Percentiles rank a stretch among this genome's conserved stretches.
Evolutionary conservation across 2,888 invertebrate species (phyloP).

Genomic region (Drosophila anomalata): DNA sequence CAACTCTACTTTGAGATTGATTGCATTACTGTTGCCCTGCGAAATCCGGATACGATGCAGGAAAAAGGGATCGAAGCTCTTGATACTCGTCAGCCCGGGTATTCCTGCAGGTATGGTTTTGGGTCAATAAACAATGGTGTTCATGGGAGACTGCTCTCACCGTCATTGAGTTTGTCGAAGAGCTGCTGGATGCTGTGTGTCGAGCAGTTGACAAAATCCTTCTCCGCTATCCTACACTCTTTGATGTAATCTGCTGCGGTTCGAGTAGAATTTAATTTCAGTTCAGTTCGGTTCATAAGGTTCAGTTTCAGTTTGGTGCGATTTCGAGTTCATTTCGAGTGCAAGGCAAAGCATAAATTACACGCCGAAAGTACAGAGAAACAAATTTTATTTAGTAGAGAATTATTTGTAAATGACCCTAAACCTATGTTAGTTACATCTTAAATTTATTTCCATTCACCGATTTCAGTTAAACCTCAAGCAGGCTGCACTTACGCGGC

Average conservation of each 20-base stretch:
- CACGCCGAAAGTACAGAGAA: conserved; percentile 56
- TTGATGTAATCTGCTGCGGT: conserved; percentile 88
- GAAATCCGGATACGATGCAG: conserved; percentile 88
- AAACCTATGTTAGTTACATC: conserved; percentile 63
- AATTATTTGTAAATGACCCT: conserved; percentile 39
- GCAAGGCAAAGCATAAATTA: conserved; percentile 36
- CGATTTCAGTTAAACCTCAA: background rate
- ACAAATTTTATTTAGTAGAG: conserved; percentile 70
- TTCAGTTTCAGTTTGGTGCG: conserved; percentile 12
- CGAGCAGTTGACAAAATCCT: conserved; percentile 88
- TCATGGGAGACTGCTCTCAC: conserved; percentile 78
- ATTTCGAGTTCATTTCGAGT: conserved; percentile 13
- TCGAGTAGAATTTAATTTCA: conserved; percentile 64
- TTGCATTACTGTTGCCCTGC: conserved; percentile 89
- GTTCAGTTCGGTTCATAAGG: conserved; percentile 39
- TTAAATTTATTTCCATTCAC: conserved; percentile 8
- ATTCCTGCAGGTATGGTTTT: conserved; percentile 78
- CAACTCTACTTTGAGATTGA: conserved; percentile 89
- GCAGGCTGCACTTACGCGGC: conserved; percentile 79
- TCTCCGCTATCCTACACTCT: conserved; percentile 87
- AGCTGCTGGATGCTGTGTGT: conserved; percentile 88
- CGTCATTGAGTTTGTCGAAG: conserved; percentile 88
- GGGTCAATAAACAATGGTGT: background rate
- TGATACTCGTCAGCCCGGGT: conserved; percentile 84
- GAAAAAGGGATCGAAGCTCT: conserved; percentile 88